phyloP scores from a whole-genome alignment of 64 coral and sea anemone genomes.

The Montipora foliosa region DNA sequence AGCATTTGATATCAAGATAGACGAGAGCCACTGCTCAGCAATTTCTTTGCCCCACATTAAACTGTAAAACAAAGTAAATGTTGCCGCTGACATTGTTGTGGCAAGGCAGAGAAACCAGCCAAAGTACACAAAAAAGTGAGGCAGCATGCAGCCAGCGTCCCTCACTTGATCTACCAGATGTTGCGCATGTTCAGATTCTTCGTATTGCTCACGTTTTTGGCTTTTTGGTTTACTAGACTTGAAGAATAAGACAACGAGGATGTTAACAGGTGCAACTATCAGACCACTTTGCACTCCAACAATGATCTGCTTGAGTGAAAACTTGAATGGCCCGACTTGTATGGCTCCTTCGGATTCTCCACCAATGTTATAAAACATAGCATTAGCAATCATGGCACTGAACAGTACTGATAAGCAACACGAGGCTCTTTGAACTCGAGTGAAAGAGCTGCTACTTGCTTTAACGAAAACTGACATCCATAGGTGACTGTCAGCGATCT shows the following conservation, averaged over 20 bases:
- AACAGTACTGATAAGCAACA: conserved; percentile 70
- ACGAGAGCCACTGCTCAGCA: conserved; percentile 89
- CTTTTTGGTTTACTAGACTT: conserved; percentile 26
- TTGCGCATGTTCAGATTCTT: conserved; percentile 4
- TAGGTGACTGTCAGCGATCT: conserved; percentile 69
- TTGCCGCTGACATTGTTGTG: conserved; percentile 60
- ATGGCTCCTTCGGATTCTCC: conserved; percentile 48
- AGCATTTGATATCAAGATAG: conserved; percentile 80
- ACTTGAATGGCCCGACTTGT: conserved; percentile 66
- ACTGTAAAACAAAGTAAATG: conserved; percentile 81
- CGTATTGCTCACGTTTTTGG: background rate
- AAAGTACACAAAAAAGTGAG: conserved; percentile 68
- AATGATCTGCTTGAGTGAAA: conserved; percentile 72
- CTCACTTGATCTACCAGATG: background rate
- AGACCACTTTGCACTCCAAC: conserved; percentile 87
- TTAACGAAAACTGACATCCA: conserved; percentile 79
- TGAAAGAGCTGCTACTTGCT: conserved; percentile 49
- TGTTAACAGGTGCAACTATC: conserved; percentile 76
- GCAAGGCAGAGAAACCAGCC: conserved; percentile 84
- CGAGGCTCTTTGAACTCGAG: conserved; percentile 70
- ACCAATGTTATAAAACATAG: conserved; percentile 84
- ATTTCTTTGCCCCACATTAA: conserved; percentile 84
- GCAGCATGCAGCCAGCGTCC: conserved; percentile 19
- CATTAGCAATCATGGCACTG: conserved; percentile 78
- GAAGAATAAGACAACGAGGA: conserved; percentile 70